These are phyloP conservation scores for Antechinus flavipes DNA, from an alignment of 2,113 vertebrate genomes.

Conservation along the genomic window DNA sequence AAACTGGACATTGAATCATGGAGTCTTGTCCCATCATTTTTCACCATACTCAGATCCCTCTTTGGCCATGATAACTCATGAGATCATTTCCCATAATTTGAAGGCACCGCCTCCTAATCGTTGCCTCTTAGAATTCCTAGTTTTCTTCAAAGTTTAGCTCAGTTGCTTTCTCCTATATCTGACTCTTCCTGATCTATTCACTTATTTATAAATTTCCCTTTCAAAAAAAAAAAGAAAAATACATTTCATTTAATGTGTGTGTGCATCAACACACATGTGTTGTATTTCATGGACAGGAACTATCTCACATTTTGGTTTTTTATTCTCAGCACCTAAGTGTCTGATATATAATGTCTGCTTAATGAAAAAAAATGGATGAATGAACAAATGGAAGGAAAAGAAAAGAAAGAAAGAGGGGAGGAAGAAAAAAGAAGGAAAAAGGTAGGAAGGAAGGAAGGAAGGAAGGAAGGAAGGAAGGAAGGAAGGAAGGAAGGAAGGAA, in stretches of 20 bases:
- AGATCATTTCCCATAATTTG: background rate
- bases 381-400: background rate
- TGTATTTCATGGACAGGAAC: background rate
- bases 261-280: background rate
- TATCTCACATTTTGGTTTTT: background rate
- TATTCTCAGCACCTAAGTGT: background rate
- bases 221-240: background rate
- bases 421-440: background rate
- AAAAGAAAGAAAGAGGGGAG: background rate
- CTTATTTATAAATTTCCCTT: background rate
- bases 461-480: background rate
- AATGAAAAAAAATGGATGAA: background rate
- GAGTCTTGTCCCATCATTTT: background rate
- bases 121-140: background rate
- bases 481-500: background rate
- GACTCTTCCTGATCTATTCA: background rate
- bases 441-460: background rate
- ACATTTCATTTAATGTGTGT: background rate
- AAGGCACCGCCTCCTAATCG: background rate
- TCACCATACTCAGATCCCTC: accelerated
- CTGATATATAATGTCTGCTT: background rate
- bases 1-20: background rate
- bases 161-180: background rate
- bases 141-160: background rate
- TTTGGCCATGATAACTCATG: background rate